phyloP scores from a whole-genome alignment of 2,888 invertebrate genomes.

The Mythimna loreyi region DNA sequence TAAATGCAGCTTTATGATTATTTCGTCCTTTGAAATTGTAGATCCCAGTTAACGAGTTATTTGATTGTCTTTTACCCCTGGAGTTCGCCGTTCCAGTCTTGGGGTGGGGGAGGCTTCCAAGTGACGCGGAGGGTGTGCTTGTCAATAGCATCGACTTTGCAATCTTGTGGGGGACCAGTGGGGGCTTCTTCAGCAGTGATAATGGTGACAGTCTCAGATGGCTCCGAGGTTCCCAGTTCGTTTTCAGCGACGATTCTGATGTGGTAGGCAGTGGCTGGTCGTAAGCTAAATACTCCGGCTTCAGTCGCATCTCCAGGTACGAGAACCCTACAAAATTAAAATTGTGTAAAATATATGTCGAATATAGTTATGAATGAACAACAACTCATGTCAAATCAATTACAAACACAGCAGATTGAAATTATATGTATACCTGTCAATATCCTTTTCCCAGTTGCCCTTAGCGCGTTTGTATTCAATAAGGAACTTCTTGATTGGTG shows the following conservation, averaged over 20 bases:
- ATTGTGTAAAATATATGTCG: too few relatives aligned
- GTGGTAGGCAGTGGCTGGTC: constrained; percentile 98
- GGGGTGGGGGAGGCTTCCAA: constrained; percentile 97
- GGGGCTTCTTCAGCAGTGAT: constrained; percentile 98
- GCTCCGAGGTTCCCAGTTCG: constrained; percentile 97
- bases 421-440: constrained; percentile 90
- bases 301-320: constrained; percentile 97
- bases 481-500: constrained; percentile 96
- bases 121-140: constrained; percentile 96
- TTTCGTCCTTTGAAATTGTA: background rate
- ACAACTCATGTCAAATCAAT: background rate
- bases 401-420: background rate
- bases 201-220: constrained; percentile 97
- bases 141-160: constrained; percentile 96
- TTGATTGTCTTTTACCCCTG: constrained; percentile 79
- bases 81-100: constrained; percentile 98
- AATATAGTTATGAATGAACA: too few relatives aligned
- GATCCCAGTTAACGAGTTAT: background rate
- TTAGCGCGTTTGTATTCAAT: constrained; percentile 98
- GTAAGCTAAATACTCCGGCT: constrained; percentile 96
- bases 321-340: constrained; percentile 91
- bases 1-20: background rate
- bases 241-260: constrained; percentile 98
- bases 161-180: constrained; percentile 95
- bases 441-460: constrained; percentile 93